Base-by-base conservation (phyloP, 1,140 invertebrate species). In the Microplitis demolitor region DNA sequence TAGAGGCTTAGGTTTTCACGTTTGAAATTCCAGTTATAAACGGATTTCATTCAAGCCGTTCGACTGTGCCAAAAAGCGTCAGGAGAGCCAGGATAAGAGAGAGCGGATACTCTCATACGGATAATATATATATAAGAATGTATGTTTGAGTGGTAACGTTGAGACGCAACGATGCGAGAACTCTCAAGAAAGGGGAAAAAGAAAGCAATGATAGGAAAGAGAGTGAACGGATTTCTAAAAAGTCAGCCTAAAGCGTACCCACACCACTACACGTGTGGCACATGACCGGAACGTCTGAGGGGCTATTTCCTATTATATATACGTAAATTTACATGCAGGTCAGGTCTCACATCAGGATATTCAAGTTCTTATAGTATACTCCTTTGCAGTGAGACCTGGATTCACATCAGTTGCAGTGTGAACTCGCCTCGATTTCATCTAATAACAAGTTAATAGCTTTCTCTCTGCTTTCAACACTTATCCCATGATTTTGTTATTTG, bases 1-100 rank as follows among this genome's bases (percentile, higher is more conserved):
- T 14, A 56, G n/a, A 56, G 24, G 31, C 9, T 33, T 14, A 50
- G 67, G 35, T 35, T 69, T 69, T 69, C 56, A 56, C 67, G 54
- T 69, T 69, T 60, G 35, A 61, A 69, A 69, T 69, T 69, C 39
- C 9, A 60, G 67, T 63, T 70, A 63, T 63, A 70, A 70, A 70
- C 53, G 60, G 56, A 70, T 70, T 70, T 70, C 69, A 60, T 62
- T 62, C 14, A 33, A 2, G 31, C 60, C 16, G 56, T 45, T 70
- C 56, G 16, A 34, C 34, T 16, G 54, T 45, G 16, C 67, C 35
- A 61, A 69, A 58, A 39, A 16, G 16, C 16, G 35, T 31, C 35
- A 50, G 39, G 24, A 14, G 45, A 24, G 24, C 24, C 14, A 56
- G 37, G 11, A 51, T 56, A 11, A 39, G 58, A 60, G 68, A 58